Evolutionary conservation across 2,797 vertebrate genomes (phyloP).

Genomic region (Pantherophis alleghaniensis): DNA sequence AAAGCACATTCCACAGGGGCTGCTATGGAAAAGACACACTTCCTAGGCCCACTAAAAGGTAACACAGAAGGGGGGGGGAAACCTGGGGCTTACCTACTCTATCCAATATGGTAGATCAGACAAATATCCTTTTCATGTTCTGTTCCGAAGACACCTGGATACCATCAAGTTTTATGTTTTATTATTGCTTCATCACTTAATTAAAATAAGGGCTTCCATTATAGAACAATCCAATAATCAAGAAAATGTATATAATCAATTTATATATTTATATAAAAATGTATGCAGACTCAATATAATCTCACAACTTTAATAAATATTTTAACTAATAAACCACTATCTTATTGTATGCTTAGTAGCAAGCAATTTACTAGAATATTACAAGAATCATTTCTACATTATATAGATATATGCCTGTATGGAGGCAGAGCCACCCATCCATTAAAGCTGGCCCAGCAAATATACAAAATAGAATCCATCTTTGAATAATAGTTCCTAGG

Average conservation of each 20-base stretch:
- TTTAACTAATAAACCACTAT: background rate
- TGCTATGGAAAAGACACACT: background rate
- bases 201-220: background rate
- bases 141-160: background rate
- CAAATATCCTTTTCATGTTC: background rate
- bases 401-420: background rate
- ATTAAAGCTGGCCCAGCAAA: background rate
- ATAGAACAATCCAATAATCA: background rate
- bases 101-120: background rate
- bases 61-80: background rate
- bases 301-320: background rate
- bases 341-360: background rate
- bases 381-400: background rate
- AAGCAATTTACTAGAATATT: background rate
- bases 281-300: background rate
- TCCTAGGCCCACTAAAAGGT: background rate
- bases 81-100: background rate
- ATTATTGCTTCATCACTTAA: background rate
- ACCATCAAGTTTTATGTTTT: background rate
- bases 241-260: background rate
- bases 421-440: background rate
- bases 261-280: background rate
- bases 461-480: background rate
- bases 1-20: background rate
- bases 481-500: background rate